phyloP scores from a whole-genome alignment of 1,140 invertebrate genomes.

The Archivesica marissinica region DNA sequence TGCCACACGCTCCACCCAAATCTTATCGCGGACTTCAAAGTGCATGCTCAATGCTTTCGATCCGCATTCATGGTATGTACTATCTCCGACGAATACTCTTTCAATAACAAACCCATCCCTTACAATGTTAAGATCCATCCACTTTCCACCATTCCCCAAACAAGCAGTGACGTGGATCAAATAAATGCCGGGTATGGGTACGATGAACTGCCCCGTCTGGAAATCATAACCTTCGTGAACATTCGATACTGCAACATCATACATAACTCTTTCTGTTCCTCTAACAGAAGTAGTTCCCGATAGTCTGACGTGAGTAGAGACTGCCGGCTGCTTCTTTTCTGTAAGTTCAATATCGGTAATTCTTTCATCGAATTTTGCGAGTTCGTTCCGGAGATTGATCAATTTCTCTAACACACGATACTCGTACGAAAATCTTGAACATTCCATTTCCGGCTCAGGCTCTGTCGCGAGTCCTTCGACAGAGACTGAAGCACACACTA shows the following conservation, averaged over 20 bases:
- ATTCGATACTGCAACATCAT: slow-evolving; percentile 16
- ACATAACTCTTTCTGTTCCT: slow-evolving; percentile 18
- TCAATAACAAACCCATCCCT: slow-evolving; percentile 15
- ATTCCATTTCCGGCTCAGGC: neutral
- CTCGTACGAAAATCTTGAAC: slow-evolving; percentile 37
- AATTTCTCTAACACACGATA: slow-evolving; percentile 7
- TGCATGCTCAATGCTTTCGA: neutral
- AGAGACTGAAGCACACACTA: no score
- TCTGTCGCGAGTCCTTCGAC: no score
- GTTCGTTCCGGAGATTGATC: neutral
- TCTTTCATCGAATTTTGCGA: neutral
- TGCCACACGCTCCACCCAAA: neutral
- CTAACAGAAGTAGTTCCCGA: neutral
- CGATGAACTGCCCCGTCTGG: neutral
- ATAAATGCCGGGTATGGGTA: slow-evolving; percentile 7
- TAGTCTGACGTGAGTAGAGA: neutral
- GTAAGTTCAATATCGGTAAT: neutral
- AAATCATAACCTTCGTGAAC: neutral
- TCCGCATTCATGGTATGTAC: slow-evolving; percentile 6
- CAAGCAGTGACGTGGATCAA: slow-evolving; percentile 1
- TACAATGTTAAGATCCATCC: slow-evolving; percentile 36
- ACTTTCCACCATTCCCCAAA: neutral
- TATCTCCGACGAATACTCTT: slow-evolving; percentile 12
- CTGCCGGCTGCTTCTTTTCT: neutral
- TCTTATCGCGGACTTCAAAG: neutral